phyloP scores from a whole-genome alignment of 2,888 invertebrate genomes.

The Zaprionus obscuricornis region DNA sequence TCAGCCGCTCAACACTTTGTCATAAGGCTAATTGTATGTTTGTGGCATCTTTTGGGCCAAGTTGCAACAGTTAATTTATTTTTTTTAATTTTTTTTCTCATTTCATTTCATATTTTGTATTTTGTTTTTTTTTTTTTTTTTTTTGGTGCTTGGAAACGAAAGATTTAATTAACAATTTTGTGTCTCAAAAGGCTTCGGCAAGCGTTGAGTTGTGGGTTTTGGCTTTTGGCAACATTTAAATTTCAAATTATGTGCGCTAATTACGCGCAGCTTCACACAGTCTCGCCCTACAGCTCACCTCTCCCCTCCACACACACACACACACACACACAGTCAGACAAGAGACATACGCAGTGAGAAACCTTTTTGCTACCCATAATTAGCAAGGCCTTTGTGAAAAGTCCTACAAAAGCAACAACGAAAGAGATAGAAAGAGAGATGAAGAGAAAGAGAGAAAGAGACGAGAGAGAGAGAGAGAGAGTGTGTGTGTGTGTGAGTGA shows the following conservation, averaged over 20 bases:
- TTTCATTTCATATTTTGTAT: not conserved
- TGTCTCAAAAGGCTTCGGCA: slow-evolving; percentile 67
- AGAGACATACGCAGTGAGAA: slow-evolving; percentile 35
- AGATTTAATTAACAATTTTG: slow-evolving; percentile 77
- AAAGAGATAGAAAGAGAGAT: slow-evolving; percentile 8
- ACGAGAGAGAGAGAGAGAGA: not conserved
- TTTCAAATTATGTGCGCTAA: slow-evolving; percentile 79
- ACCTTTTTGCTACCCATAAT: slow-evolving; percentile 68
- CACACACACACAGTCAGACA: slow-evolving; percentile 13
- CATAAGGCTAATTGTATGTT: slow-evolving; percentile 69
- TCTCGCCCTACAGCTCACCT: not conserved
- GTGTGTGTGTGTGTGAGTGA: too few species aligned
- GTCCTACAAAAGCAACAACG: slow-evolving; percentile 18
- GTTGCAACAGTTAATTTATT: slow-evolving; percentile 30
- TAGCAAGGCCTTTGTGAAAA: slow-evolving; percentile 66
- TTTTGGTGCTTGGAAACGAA: slow-evolving; percentile 33
- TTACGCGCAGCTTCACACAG: slow-evolving; percentile 48
- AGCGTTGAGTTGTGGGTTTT: slow-evolving; percentile 49
- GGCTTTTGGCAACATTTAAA: slow-evolving; percentile 78
- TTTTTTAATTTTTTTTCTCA: not conserved
- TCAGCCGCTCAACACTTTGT: slow-evolving; percentile 62
- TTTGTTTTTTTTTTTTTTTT: slow-evolving; percentile 9
- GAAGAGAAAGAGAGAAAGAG: not conserved
- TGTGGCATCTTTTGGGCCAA: slow-evolving; percentile 49
- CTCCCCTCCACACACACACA: not conserved